Percentiles rank a stretch among this genome's conserved stretches.
Evolutionary conservation across 2,797 vertebrate species (phyloP).

Genomic region (Mallotus villosus): DNA sequence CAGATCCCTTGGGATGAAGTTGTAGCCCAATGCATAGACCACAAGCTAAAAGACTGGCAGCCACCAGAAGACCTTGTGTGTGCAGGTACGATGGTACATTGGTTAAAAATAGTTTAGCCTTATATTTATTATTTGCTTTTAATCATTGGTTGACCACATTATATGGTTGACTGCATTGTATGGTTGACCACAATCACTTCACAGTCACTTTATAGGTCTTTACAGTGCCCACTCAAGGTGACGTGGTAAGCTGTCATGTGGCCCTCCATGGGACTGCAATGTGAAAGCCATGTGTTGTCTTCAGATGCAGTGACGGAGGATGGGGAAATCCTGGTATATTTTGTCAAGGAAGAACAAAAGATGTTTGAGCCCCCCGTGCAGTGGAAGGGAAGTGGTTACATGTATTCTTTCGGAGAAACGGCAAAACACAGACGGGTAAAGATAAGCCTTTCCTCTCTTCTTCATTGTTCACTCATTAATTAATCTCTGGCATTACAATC

Average conservation of each 20-base stretch:
- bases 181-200: too few species aligned
- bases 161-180: too few species aligned
- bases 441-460: not conserved
- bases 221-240: too few species aligned
- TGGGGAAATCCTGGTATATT: constrained; percentile 87
- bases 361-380: constrained; percentile 78
- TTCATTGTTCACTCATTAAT: not conserved
- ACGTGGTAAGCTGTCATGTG: too few species aligned
- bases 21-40: constrained; percentile 86
- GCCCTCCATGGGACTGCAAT: not conserved
- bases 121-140: not conserved
- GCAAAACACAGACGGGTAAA: constrained; percentile 58
- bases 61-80: constrained; percentile 66
- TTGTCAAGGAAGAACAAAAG: constrained; percentile 74
- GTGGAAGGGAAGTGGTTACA: constrained; percentile 80
- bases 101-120: not conserved
- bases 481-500: not conserved
- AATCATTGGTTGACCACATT: not conserved
- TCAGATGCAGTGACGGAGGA: constrained; percentile 84
- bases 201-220: too few species aligned
- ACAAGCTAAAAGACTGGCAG: constrained; percentile 90
- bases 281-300: constrained; percentile 12
- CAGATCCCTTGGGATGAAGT: constrained; percentile 89
- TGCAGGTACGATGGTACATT: constrained; percentile 70
- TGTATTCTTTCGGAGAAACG: constrained; percentile 76